Evolutionary conservation across 2,888 invertebrate genomes (phyloP).

Genomic region (Portevinia maculata): DNA sequence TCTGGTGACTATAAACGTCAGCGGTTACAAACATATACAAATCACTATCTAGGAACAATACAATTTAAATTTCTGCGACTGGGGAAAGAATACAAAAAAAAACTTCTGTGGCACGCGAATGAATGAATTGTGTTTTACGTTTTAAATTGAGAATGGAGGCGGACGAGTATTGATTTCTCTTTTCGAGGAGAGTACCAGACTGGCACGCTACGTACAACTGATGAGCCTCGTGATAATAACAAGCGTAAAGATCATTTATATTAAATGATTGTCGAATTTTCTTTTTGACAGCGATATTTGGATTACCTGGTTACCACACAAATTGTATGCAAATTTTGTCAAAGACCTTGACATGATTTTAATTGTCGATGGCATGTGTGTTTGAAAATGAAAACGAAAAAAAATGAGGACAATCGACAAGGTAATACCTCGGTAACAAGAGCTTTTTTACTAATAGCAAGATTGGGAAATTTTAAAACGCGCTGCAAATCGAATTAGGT

Average conservation of each 20-base stretch:
- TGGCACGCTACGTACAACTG: constrained; percentile 21
- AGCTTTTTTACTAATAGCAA: background rate
- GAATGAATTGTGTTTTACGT: constrained; percentile 46
- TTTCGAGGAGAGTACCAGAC: constrained; percentile 28
- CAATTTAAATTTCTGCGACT: constrained; percentile 22
- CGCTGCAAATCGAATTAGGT: background rate
- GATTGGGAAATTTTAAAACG: background rate
- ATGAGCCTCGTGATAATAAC: constrained; percentile 16
- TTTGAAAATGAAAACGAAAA: background rate
- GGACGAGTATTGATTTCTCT: constrained; percentile 65
- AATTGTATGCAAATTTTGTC: constrained; percentile 43
- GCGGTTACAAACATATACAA: constrained; percentile 6
- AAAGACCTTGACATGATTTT: constrained; percentile 64
- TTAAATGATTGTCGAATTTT: constrained; percentile 47
- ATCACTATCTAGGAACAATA: constrained; percentile 15
- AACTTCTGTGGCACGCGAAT: constrained; percentile 59
- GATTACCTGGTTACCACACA: constrained; percentile 69
- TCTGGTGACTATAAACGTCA: background rate
- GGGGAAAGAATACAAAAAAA: constrained; percentile 10
- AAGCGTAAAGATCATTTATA: constrained; percentile 39
- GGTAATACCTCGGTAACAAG: constrained; percentile 4
- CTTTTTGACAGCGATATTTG: constrained; percentile 70
- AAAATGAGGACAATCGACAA: constrained; percentile 6
- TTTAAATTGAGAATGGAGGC: constrained; percentile 29
- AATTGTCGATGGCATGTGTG: background rate